Evolutionary conservation across 2,113 vertebrate species (phyloP).

Genomic region (Vulpes vulpes): DNA sequence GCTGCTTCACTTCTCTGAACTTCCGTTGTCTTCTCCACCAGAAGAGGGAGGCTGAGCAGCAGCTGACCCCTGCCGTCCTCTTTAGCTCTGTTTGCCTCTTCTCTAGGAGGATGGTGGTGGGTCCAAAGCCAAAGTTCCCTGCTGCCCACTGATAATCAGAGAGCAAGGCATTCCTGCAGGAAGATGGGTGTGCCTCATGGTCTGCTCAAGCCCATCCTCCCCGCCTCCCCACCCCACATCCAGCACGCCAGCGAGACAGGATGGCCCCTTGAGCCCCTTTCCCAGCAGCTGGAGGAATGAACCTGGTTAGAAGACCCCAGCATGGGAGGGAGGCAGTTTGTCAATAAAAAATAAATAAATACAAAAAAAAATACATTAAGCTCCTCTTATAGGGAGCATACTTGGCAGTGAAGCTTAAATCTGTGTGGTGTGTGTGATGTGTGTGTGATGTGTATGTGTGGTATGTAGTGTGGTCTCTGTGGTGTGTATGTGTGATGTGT

Average conservation of each 20-base stretch:
- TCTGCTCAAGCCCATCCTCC: too few species aligned
- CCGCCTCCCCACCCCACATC: neutral
- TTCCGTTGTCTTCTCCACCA: neutral
- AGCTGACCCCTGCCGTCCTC: rapidly evolving
- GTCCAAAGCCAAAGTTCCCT: neutral
- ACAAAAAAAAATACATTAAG: neutral
- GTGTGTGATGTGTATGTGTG: neutral
- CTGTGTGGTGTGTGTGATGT: neutral
- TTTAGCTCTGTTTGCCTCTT: rapidly evolving
- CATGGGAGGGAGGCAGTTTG: neutral
- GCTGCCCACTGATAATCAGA: neutral
- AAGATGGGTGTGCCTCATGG: neutral
- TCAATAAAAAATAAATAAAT: neutral
- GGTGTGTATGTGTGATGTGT: neutral
- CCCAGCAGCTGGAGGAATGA: neutral
- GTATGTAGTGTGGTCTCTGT: neutral
- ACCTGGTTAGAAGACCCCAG: neutral
- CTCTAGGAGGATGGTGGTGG: neutral
- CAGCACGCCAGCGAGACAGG: rapidly evolving
- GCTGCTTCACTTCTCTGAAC: neutral
- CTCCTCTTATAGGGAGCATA: neutral
- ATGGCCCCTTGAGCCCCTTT: too few species aligned
- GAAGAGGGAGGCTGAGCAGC: neutral
- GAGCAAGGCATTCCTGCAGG: too few species aligned
- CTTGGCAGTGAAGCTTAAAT: neutral